These are phyloP conservation scores for Lomographa bimaculata DNA, from an alignment of 2,888 invertebrate species.

Conservation along the genomic window DNA sequence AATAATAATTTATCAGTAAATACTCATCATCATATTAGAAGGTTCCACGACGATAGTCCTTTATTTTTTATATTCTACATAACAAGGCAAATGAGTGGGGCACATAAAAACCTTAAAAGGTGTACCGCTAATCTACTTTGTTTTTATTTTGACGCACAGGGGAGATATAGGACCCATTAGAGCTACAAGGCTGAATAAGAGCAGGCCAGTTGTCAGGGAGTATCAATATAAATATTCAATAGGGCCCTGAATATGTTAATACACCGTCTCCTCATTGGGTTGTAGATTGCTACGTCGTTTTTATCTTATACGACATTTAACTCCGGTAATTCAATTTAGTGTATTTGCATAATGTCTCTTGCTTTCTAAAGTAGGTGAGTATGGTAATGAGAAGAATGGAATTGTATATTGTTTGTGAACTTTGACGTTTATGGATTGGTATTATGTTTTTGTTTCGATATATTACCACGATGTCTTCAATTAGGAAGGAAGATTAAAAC, in stretches of 20 bases:
- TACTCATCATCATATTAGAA: too few relatives aligned
- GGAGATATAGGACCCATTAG: conserved; percentile 74
- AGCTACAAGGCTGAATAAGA: conserved; percentile 70
- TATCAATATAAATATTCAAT: conserved; percentile 78
- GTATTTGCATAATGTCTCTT: conserved; percentile 80
- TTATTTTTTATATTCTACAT: neutral
- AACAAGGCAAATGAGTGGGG: too few relatives aligned
- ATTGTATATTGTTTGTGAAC: conserved; percentile 39
- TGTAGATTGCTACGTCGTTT: conserved; percentile 82
- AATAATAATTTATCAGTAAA: too few relatives aligned
- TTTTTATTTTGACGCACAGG: conserved; percentile 61
- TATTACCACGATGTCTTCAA: too few relatives aligned
- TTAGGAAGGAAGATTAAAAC: too few relatives aligned
- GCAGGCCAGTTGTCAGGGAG: conserved; percentile 52
- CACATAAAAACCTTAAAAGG: conserved; percentile 21
- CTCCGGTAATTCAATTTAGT: conserved; percentile 83
- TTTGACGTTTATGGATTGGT: conserved; percentile 41
- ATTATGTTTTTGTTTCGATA: conserved; percentile 29
- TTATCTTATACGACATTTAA: conserved; percentile 84
- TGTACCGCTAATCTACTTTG: conserved; percentile 39
- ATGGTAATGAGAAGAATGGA: conserved; percentile 61
- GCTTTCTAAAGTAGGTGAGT: conserved; percentile 78
- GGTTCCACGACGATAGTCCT: too few relatives aligned
- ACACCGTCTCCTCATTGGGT: conserved; percentile 78
- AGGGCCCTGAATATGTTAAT: conserved; percentile 81